phyloP scores from a whole-genome alignment of 1,140 invertebrate species.

The Euborellia annulipes region DNA sequence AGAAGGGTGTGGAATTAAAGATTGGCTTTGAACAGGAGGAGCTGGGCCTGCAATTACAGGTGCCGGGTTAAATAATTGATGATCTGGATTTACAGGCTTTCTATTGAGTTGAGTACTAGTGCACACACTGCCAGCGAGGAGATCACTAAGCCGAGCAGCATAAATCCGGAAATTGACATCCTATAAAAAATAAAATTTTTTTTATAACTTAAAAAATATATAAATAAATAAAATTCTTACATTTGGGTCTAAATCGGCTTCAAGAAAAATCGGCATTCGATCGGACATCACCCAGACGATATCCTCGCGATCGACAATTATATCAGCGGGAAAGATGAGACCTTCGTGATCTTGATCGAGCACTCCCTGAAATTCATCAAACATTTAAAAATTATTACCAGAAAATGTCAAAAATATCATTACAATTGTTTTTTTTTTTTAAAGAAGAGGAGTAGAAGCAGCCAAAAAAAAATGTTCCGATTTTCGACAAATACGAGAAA shows the following conservation, averaged over 20 bases:
- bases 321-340: slow-evolving; percentile 58
- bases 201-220: too few species aligned
- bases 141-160: slow-evolving; percentile 40
- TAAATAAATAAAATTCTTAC: not conserved
- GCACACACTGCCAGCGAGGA: slow-evolving; percentile 54
- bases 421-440: not conserved
- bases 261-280: slow-evolving; percentile 57
- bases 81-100: too few species aligned
- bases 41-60: too few species aligned
- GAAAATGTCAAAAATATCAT: not conserved
- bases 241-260: slow-evolving; percentile 40
- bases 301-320: slow-evolving; percentile 49
- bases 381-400: not conserved
- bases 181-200: slow-evolving; percentile 23
- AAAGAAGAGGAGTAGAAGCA: too few species aligned
- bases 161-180: slow-evolving; percentile 65
- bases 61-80: too few species aligned
- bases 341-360: slow-evolving; percentile 56
- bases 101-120: too few species aligned
- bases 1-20: too few species aligned
- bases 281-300: slow-evolving; percentile 63
- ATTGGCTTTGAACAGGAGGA: too few species aligned
- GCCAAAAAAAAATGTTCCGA: too few species aligned
- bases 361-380: slow-evolving; percentile 29
- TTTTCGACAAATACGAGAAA: too few species aligned